Conservation (phyloP, 2,888 invertebrate genomes). For the Nasonovia ribisnigri region DNA sequence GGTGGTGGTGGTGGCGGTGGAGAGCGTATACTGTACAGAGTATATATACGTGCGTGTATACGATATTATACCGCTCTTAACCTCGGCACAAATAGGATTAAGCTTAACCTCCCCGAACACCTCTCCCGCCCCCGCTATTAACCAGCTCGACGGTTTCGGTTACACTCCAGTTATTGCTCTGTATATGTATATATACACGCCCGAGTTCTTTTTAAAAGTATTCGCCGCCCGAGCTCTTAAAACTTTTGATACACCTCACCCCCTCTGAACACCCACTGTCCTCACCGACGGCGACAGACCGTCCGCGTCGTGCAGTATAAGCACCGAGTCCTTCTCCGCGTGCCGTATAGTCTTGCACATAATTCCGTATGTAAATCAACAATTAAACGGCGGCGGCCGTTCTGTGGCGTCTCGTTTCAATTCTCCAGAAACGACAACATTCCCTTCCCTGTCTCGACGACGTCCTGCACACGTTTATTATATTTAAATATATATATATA, state of each 20-base stretch:
- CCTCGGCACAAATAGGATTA: conserved; percentile 62
- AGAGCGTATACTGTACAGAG: not conserved
- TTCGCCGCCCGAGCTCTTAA: conserved; percentile 33
- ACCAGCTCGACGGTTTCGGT: conserved; percentile 64
- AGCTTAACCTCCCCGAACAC: conserved; percentile 22
- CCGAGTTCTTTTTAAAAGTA: conserved; percentile 52
- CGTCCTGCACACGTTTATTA: not conserved
- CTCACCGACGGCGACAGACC: not conserved
- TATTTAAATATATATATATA: not conserved
- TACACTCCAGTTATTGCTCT: conserved; percentile 56
- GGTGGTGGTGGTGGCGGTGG: not conserved
- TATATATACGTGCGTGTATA: not conserved
- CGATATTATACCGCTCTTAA: conserved; percentile 42
- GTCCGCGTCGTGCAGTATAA: not conserved
- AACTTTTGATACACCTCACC: conserved; percentile 39
- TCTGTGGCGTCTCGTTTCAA: not conserved
- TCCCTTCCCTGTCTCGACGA: not conserved
- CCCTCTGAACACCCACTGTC: not conserved
- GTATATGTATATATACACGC: conserved; percentile 20
- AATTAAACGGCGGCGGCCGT: conserved; percentile 1
- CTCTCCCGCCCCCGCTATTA: conserved; percentile 23
- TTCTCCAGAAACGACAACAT: conserved; percentile 7
- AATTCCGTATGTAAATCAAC: conserved; percentile 53
- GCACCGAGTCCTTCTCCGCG: not conserved
- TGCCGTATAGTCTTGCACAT: not conserved